phyloP scores from a whole-genome alignment of 30 jellyfish, hydroid and myxozoan genomes.

The Cassiopea xamachana region DNA sequence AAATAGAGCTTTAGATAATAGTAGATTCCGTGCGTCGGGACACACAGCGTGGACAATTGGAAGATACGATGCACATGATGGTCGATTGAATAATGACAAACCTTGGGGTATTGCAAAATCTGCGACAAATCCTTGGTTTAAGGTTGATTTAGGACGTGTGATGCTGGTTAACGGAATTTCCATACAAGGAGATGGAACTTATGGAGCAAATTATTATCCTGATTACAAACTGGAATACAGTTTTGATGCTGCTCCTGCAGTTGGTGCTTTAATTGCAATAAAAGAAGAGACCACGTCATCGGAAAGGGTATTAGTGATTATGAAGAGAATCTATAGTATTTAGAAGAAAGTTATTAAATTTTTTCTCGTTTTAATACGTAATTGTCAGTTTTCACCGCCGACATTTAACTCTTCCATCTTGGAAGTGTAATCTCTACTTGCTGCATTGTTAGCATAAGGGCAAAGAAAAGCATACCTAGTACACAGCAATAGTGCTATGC shows the following conservation, averaged over 20 bases:
- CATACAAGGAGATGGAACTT: constrained; percentile 72
- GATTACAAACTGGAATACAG: constrained; percentile 60
- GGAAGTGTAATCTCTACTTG: too few relatives aligned
- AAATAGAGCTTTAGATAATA: constrained; percentile 58
- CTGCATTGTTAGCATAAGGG: too few relatives aligned
- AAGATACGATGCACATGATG: constrained; percentile 56
- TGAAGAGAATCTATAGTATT: too few relatives aligned
- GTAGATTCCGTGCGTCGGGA: constrained; percentile 52
- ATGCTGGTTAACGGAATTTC: constrained; percentile 72
- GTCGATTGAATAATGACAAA: constrained; percentile 51
- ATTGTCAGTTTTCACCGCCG: too few relatives aligned
- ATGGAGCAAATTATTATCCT: constrained; percentile 50
- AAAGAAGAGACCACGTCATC: constrained; percentile 35
- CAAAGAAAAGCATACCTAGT: too few relatives aligned
- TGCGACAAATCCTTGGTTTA: constrained; percentile 25
- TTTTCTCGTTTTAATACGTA: too few relatives aligned
- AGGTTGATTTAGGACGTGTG: constrained; percentile 67
- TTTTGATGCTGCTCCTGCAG: constrained; percentile 11
- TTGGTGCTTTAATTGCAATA: constrained; percentile 2
- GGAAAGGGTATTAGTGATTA: constrained; percentile 16
- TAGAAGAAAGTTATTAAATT: too few relatives aligned
- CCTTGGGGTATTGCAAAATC: constrained; percentile 48
- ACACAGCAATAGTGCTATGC: too few relatives aligned
- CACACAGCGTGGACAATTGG: constrained; percentile 1
- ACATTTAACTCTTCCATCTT: too few relatives aligned